phyloP scores from a whole-genome alignment of 2,888 invertebrate species.

The Papilio elwesi region DNA sequence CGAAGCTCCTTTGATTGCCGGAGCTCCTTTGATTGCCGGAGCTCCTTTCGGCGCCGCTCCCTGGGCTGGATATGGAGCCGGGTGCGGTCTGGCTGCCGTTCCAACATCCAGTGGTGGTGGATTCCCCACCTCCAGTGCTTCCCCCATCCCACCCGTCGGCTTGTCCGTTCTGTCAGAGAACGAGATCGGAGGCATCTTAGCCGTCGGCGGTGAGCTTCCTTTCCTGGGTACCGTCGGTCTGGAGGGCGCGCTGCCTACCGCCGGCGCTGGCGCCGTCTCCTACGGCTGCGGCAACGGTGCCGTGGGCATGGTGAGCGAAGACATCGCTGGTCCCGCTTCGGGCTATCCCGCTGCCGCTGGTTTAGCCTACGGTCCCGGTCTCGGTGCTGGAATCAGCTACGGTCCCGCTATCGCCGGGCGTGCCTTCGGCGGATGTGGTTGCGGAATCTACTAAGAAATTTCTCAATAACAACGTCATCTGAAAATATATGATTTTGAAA shows the following conservation, averaged over 20 bases:
- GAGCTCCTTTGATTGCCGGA: background rate
- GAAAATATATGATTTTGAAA: conserved; percentile 2
- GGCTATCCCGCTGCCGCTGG: conserved; percentile 22
- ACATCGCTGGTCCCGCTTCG: conserved; percentile 33
- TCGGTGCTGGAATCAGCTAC: conserved; percentile 26
- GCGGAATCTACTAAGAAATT: conserved; percentile 18
- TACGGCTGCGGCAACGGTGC: conserved; percentile 53
- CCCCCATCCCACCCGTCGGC: no score
- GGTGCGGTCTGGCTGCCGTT: conserved; percentile 37
- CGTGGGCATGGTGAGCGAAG: conserved; percentile 48
- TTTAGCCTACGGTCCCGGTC: conserved; percentile 25
- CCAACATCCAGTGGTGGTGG: conserved; percentile 46
- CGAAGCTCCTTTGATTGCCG: no score
- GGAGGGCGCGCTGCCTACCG: conserved; percentile 49
- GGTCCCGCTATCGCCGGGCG: conserved; percentile 27
- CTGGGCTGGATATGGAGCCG: conserved; percentile 35
- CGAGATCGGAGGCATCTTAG: conserved; percentile 51
- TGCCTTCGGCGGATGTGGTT: conserved; percentile 27
- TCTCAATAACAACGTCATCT: background rate
- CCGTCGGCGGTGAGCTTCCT: conserved; percentile 50
- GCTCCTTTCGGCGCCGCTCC: background rate
- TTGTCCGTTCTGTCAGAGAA: no score
- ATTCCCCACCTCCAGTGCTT: conserved; percentile 40
- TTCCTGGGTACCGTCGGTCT: conserved; percentile 53
- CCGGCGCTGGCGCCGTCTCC: conserved; percentile 50